Conservation (phyloP, 2,888 invertebrate genomes). For the Tinea pellionella region DNA sequence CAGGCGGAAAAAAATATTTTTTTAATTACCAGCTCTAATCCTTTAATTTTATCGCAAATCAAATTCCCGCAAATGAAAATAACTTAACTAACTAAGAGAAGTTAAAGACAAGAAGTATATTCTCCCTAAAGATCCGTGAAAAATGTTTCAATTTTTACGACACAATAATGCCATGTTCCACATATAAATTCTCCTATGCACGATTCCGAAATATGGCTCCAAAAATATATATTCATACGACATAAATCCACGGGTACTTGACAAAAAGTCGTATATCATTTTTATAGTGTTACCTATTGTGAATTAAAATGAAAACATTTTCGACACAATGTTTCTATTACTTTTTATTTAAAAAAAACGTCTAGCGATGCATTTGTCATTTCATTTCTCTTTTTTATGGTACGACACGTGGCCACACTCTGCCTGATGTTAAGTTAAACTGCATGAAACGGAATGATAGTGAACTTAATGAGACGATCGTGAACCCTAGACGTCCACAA, state of each 20-base stretch:
- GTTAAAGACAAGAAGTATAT: neutral
- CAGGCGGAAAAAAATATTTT: too few relatives aligned
- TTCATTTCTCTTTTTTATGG: too few relatives aligned
- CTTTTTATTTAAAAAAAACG: neutral
- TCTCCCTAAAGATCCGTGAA: neutral
- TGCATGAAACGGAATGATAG: too few relatives aligned
- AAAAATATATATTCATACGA: slow-evolving; percentile 1
- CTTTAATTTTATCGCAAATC: too few relatives aligned
- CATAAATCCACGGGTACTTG: slow-evolving; percentile 3
- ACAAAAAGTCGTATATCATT: slow-evolving; percentile 7
- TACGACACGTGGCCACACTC: too few relatives aligned
- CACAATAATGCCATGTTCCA: slow-evolving; percentile 8
- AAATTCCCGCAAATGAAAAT: too few relatives aligned
- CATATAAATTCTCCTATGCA: neutral
- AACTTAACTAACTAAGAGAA: neutral
- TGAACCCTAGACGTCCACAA: too few relatives aligned
- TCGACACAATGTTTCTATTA: too few relatives aligned
- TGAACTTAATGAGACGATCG: too few relatives aligned
- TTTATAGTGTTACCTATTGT: slow-evolving; percentile 6
- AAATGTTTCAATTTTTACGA: slow-evolving; percentile 7
- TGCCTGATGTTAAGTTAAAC: too few relatives aligned
- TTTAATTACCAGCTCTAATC: too few relatives aligned
- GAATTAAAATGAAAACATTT: neutral
- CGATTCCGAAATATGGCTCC: slow-evolving; percentile 1
- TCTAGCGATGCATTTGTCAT: too few relatives aligned